These are phyloP conservation scores for Sialis fuliginosa DNA, from an alignment of 2,888 invertebrate genomes.

Conservation along the genomic window DNA sequence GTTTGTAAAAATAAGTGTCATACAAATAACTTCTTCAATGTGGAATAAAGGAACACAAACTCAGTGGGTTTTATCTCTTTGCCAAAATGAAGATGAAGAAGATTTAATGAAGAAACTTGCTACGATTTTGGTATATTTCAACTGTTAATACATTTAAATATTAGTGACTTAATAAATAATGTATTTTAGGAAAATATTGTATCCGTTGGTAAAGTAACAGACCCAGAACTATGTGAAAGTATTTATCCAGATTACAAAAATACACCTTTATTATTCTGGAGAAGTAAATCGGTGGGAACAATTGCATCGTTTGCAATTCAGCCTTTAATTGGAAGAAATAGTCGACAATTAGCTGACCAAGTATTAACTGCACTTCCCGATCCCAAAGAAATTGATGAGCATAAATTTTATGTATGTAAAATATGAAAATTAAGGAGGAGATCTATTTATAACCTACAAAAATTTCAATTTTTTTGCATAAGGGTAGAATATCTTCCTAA, in stretches of 20 bases:
- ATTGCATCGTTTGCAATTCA: conserved; percentile 11
- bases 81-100: conserved; percentile 32
- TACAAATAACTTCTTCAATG: conserved; percentile 22
- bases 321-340: conserved; percentile 21
- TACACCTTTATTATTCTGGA: conserved; percentile 22
- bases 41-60: conserved; percentile 19
- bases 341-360: conserved; percentile 36
- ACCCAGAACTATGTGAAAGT: conserved; percentile 26
- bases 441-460: too few species aligned
- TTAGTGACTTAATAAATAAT: conserved; percentile 5
- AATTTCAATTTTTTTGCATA: too few species aligned
- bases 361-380: conserved; percentile 42
- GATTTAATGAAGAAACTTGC: conserved; percentile 45
- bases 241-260: conserved; percentile 21
- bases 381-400: conserved; percentile 33
- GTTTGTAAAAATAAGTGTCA: conserved; percentile 29
- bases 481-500: too few species aligned
- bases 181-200: conserved; percentile 28
- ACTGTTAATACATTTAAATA: conserved; percentile 15
- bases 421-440: too few species aligned
- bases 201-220: conserved; percentile 28
- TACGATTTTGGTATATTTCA: conserved; percentile 51
- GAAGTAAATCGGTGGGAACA: conserved; percentile 11
- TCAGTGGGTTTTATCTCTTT: conserved; percentile 40
- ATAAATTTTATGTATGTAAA: conserved; percentile 42